Evolutionary conservation across 1,140 invertebrate genomes (phyloP), one percentile per base, ranked within the genome.

Genomic region (Drosophila ambigua): DNA sequence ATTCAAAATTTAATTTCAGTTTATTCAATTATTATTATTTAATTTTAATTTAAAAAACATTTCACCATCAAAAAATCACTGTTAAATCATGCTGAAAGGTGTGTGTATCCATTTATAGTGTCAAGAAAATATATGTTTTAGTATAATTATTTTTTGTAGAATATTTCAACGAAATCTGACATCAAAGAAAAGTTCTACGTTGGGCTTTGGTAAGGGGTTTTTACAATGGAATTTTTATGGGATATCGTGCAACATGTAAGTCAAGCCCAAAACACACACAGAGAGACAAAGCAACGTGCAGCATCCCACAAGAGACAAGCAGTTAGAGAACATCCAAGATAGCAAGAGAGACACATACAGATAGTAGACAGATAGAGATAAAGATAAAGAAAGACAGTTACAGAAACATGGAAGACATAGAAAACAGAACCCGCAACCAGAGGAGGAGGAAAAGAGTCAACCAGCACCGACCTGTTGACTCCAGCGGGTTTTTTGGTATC

Each of bases 401-500:
- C 9, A 23, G 23, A 48, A 48, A 48, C 23, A 23, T 43, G 20
- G 51, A 45, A 46, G 43, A 58, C 55, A 43, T 4, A 52, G 53
- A 55, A 43, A 49, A 20, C 44, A 65, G 46, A 24, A 35, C 20
- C 71, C 71, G 11, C 43, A 67, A 66, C 61, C 61, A 64, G 26
- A 69, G 43, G 43, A 52, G 11, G 11, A 23, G 48, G 20, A 49
- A 26, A 51, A 48, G 24, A 48, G 46, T 48, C 43, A 58, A 73
- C 44, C 68, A 57, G 31, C 59, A 77, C 79, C 82, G 81, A 85
- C 81, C 81, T 85, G 82, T 81, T 81, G 64, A 80, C 11, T 13
- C 11, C 35, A 39, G 35, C 3, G 2, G 11, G 4, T 39, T 20
- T 48, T 51, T 54, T 49, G 15, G 26, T 8, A 35, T 48, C 23